Evolutionary conservation across 2,797 vertebrate species (phyloP).

Genomic region (Euphonia xanthogaster): DNA sequence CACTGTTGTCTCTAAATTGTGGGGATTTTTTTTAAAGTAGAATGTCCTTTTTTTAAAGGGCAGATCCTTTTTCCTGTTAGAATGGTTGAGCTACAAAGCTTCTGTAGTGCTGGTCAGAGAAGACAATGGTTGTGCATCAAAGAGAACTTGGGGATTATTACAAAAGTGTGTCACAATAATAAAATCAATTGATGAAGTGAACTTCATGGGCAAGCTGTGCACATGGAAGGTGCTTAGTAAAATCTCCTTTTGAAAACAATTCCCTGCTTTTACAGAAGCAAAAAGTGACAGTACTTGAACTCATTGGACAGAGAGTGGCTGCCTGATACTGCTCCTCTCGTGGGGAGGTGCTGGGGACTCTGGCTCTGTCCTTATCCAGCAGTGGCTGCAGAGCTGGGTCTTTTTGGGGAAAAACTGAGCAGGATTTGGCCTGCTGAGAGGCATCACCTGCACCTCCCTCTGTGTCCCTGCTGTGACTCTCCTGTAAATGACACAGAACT

Average conservation of each 20-base stretch:
- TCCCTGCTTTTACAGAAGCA: background rate
- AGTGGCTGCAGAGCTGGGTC: background rate
- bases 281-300: background rate
- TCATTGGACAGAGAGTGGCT: background rate
- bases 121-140: rapidly evolving
- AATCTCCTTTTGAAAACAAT: background rate
- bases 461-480: background rate
- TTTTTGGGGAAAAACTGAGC: background rate
- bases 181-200: background rate
- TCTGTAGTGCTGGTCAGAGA: background rate
- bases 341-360: too few species aligned
- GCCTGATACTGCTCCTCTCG: rapidly evolving
- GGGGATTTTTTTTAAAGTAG: too few species aligned
- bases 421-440: background rate
- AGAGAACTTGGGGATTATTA: background rate
- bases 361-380: background rate
- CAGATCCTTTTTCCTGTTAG: background rate
- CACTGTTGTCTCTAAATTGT: background rate
- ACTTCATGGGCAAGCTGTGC: background rate
- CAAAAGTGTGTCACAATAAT: rapidly evolving
- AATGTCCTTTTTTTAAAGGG: background rate
- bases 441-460: background rate
- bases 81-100: background rate
- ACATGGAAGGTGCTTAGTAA: background rate
- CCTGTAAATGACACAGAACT: background rate